Evolutionary conservation across 2,888 invertebrate species (phyloP), one percentile per base, ranked within the genome.

Genomic region (Drosophila nigritarsus): DNA sequence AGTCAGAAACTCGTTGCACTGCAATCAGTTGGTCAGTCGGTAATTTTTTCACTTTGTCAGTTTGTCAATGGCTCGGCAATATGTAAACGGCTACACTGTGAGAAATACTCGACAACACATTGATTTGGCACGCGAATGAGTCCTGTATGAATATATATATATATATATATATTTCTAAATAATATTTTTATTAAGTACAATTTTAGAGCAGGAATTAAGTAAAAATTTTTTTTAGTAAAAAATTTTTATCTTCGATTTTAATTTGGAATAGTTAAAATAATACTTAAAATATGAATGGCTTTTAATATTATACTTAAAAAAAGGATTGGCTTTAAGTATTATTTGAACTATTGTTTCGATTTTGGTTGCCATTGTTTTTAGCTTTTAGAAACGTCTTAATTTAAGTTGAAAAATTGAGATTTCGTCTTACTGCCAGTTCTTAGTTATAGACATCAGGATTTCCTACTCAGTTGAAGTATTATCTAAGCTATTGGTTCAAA

Each of bases 1-100:
- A 69, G 68, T 69, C 86, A 68, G 64, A 49, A 70, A 42, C 74
- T 72, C 66, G 65, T 36, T 60, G 40, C 65, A 72, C 40, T 49
- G 74, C 84, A 78, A 78, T 78, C 80, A 76, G 72, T 61, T 74
- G 50, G 61, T 79, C 79, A 56, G 63, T 67, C 72, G 56, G 29
- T 75, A 71, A 71, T 64, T 70, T 61, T 32, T n/a, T 59, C 65
- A 53, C 30, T 69, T 53, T 61, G 67, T 71, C 67, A 51, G 34
- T 45, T 51, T 51, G 73, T 72, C 68, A 68, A 40, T 71, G 54
- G 59, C 62, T 54, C 40, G 59, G 7, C 45, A 48, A 32, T 30
- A 34, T 45, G 18, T 24, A 18, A 13, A 27, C 49, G 32, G 24
- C 8, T 45, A 24, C 45, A 45, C 45, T 45, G 24, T 15, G 4